Base-by-base conservation (phyloP, 2,888 invertebrate species). In the Sylvicola cinctus region DNA sequence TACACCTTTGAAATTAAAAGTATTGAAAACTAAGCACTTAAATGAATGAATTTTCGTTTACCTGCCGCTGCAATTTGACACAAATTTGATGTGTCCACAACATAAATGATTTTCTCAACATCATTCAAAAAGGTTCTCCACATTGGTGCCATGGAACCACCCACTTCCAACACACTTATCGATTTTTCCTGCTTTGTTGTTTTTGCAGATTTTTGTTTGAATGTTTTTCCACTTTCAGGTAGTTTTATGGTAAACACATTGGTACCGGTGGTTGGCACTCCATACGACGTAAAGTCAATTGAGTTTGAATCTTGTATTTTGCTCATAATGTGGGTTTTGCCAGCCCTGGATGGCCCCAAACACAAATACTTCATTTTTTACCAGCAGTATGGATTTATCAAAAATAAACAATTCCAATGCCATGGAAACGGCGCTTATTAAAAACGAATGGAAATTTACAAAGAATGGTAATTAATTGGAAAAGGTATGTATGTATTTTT, bases 51-150 rank as follows among this genome's bases (percentile, higher is more conserved):
- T 31, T 15, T 23, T 20, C 10, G 6, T 16, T 37, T 29, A 50
- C 58, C 79, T 11, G 83, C 80, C 2, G 79, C 79, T 2, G 83
- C 80, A 47, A 84, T 83, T 58, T 83, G 83, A 45, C 84, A 84
- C 28, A 84, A 60, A 58, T 84, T 83, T 10, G 83, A 80, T 0
- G 79, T 74, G 48, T 85, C 84, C 13, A 84, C 75, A 2, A 83
- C 81, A 46, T 75, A 84, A 39, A 84, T 69, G 2, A 85, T 64
- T 54, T 74, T 75, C 38, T 65, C 62, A 0, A 58, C 52, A 33
- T 70, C 68, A 29, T 66, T 65, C 42, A 75, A 74, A 51, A 83
- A 83, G 48, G 74, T 74, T 15, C 66, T 66, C 84, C 84, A 85
- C 33, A 84, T 61, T 3, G 80, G 74, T 34, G 79, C 78, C 76